Conservation (phyloP, 2,797 vertebrate genomes). For the Cacajao melanocephalus region DNA sequence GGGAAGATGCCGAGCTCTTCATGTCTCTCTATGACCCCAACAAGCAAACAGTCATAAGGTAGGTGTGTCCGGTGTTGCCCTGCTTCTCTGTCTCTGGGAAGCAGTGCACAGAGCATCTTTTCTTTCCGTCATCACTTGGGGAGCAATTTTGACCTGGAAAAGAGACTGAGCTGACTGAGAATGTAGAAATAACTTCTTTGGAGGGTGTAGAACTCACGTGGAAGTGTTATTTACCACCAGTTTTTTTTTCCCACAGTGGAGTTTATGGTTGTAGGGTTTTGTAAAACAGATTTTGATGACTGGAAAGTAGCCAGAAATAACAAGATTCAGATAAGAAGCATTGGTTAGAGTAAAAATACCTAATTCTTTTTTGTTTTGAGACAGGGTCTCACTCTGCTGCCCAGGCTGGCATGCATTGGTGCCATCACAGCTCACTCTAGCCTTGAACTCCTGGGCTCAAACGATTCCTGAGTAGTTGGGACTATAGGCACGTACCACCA, state of each 20-base stretch:
- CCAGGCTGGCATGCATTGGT: neutral
- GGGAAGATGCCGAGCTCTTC: constrained; percentile 97
- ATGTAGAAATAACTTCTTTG: neutral
- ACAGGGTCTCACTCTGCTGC: neutral
- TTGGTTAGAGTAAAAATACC: neutral
- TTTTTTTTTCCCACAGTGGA: neutral
- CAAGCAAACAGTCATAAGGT: constrained; percentile 95
- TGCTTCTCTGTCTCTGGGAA: neutral
- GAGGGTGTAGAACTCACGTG: neutral
- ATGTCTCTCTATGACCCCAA: constrained; percentile 97
- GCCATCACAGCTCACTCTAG: neutral
- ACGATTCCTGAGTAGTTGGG: neutral
- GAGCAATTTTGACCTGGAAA: neutral
- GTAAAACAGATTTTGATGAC: neutral
- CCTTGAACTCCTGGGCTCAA: neutral
- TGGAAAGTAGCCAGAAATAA: neutral
- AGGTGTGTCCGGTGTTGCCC: neutral
- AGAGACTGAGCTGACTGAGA: neutral
- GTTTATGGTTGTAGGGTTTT: neutral
- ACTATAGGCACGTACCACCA: neutral
- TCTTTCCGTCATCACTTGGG: neutral
- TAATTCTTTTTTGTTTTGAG: neutral
- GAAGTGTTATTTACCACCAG: neutral
- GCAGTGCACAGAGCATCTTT: neutral
- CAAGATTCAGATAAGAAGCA: neutral